Conservation (phyloP, 2,797 vertebrate genomes). For the Xyrichtys novacula region DNA sequence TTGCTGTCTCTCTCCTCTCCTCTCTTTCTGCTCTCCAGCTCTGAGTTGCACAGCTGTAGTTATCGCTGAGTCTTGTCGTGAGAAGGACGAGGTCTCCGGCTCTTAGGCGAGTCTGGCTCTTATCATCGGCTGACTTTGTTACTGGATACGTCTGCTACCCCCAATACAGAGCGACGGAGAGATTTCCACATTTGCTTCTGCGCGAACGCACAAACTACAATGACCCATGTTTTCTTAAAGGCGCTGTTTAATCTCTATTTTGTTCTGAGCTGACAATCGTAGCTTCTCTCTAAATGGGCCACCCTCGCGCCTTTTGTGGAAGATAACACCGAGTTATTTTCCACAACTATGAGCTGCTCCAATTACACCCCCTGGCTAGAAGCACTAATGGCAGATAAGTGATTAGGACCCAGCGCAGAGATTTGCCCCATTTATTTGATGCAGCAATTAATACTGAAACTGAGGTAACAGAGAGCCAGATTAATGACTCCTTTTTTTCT, state of each 20-base stretch:
- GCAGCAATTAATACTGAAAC: conserved; percentile 64
- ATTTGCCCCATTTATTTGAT: conserved; percentile 77
- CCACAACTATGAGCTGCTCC: conserved; percentile 60
- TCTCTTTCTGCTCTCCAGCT: conserved; percentile 31
- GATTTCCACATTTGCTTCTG: too few relatives aligned
- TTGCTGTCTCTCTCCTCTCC: conserved; percentile 26
- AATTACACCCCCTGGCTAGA: conserved; percentile 73
- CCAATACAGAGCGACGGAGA: not conserved
- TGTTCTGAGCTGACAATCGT: conserved; percentile 45
- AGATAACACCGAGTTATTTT: conserved; percentile 70
- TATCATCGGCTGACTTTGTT: conserved; percentile 55
- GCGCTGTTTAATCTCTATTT: conserved; percentile 49
- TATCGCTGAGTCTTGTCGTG: conserved; percentile 44
- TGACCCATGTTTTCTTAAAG: conserved; percentile 7
- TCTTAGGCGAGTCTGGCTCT: conserved; percentile 35
- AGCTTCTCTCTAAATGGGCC: conserved; percentile 51
- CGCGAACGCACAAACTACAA: conserved; percentile 19
- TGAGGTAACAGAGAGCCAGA: conserved; percentile 62
- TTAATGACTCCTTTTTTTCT: conserved; percentile 54
- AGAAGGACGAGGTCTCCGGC: conserved; percentile 35
- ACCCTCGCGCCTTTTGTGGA: conserved; percentile 65
- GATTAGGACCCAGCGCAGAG: conserved; percentile 71
- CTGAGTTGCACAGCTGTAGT: conserved; percentile 35
- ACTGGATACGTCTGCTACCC: conserved; percentile 30
- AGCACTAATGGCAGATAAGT: conserved; percentile 74